Evolutionary conservation across 2,888 invertebrate species (phyloP), one percentile per base, ranked within the genome.

Genomic region (Danaus chrysippus): DNA sequence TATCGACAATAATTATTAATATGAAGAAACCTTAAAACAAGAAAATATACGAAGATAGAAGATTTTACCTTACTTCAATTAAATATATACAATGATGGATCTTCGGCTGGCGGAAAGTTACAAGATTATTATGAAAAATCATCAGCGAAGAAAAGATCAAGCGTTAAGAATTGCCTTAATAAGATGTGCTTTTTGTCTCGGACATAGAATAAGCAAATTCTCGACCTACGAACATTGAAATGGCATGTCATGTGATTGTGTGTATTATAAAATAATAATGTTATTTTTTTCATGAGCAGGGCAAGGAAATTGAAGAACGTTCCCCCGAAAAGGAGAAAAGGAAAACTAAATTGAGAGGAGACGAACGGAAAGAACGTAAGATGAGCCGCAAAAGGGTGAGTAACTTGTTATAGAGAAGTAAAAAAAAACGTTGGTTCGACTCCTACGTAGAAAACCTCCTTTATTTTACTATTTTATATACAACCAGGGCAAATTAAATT

Each of bases 361-460:
- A 91, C 70, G 90, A 91, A 68, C 93, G 96, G 70, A 95, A 95
- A 86, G 96, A 96, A 84, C 93, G 96, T 78, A 96, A 96, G 89
- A 87, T 95, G 77, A 95, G 94, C 60, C 92, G 96, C 34, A 96
- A 96, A 83, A 92, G 96, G 90, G 95, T 95, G 88, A 87, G 92
- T 71, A 3, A 53, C 44, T 1, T 34, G 23, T 6, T 34, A 34
- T 34, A 5, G 23, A 34, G 23, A 6, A 6, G 3, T 34, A 5
- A 34, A 34, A 34, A 8, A 5, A 5, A 34, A 1, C 23, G 23
- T 34, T 34, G 23, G 23, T 34, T 34, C 6, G 23, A 34, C 23
- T 34, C 23, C 23, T 34, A 34, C 23, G 0, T 34, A 34, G 3
- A 34, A n/a, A 34, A 34, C 23, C 23, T 34, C 23, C 6, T 34